A percentile compares a stretch with the other conserved stretches of the same genome.
phyloP scores from a whole-genome alignment of 2,113 vertebrate genomes.

The Talpa occidentalis region DNA sequence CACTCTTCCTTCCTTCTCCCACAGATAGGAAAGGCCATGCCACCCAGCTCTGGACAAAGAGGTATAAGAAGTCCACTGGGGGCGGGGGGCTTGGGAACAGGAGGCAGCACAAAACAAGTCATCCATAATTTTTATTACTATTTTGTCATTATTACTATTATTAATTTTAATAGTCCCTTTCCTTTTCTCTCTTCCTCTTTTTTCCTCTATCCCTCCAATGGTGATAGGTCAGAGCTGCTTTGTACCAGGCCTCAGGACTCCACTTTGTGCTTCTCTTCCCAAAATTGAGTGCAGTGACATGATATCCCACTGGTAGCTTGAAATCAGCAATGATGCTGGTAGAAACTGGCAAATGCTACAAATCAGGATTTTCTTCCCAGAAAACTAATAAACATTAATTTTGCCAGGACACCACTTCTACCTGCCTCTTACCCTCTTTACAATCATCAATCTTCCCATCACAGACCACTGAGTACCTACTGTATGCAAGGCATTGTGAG shows the following conservation, averaged over 20 bases:
- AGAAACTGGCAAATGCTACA: slow-evolving; percentile 1
- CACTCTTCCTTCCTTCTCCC: not conserved
- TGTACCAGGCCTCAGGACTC: not conserved
- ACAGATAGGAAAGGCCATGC: not conserved
- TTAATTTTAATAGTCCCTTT: not conserved
- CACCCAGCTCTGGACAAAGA: not conserved
- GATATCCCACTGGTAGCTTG: not conserved
- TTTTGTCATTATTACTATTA: not conserved
- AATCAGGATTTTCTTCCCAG: not conserved
- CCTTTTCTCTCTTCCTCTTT: not conserved
- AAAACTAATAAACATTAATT: not conserved
- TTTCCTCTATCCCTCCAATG: not conserved
- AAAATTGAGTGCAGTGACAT: not conserved
- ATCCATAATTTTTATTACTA: not conserved
- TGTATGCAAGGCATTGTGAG: not conserved
- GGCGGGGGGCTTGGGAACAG: not conserved
- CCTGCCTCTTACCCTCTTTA: not conserved
- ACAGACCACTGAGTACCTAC: not conserved
- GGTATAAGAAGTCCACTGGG: not conserved
- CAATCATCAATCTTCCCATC: not conserved
- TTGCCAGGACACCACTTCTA: not conserved
- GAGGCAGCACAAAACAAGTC: not conserved
- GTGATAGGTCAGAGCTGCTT: not conserved
- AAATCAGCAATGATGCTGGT: not conserved
- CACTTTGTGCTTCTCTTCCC: not conserved